Conservation (phyloP, 1,140 invertebrate species). For the Lethrus apterus region DNA sequence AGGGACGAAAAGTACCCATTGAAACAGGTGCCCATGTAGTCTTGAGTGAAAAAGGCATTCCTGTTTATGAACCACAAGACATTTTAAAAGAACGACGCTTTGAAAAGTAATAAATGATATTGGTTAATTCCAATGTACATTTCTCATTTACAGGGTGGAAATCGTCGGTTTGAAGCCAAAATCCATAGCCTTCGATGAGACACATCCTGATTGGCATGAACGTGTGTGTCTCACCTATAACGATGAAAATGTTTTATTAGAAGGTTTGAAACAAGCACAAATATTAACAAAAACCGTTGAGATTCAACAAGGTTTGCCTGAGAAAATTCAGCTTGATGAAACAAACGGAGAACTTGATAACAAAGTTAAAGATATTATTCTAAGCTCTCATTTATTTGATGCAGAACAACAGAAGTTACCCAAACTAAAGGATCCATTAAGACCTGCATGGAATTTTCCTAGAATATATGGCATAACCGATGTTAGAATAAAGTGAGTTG, state of each 20-base stretch:
- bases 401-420: conserved; percentile 68
- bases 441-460: conserved; percentile 63
- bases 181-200: conserved; percentile 42
- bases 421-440: conserved; percentile 57
- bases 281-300: conserved; percentile 66
- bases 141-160: conserved; percentile 26
- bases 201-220: conserved; percentile 58
- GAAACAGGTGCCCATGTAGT: conserved; percentile 46
- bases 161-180: conserved; percentile 43
- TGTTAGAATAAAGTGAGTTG: conserved; percentile 61
- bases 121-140: conserved; percentile 32
- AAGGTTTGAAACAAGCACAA: conserved; percentile 65
- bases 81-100: conserved; percentile 34
- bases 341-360: conserved; percentile 45
- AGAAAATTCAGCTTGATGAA: conserved; percentile 45
- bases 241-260: conserved; percentile 57
- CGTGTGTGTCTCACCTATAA: conserved; percentile 50
- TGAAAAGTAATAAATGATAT: conserved; percentile 16
- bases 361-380: conserved; percentile 53
- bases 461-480: conserved; percentile 65
- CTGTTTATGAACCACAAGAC: conserved; percentile 48
- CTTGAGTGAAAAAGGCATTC: conserved; percentile 46
- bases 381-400: conserved; percentile 69
- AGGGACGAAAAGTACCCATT: conserved; percentile 49
- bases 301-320: conserved; percentile 53